Conservation (phyloP, 2,888 invertebrate genomes). For the Sminthurinus aureus region DNA sequence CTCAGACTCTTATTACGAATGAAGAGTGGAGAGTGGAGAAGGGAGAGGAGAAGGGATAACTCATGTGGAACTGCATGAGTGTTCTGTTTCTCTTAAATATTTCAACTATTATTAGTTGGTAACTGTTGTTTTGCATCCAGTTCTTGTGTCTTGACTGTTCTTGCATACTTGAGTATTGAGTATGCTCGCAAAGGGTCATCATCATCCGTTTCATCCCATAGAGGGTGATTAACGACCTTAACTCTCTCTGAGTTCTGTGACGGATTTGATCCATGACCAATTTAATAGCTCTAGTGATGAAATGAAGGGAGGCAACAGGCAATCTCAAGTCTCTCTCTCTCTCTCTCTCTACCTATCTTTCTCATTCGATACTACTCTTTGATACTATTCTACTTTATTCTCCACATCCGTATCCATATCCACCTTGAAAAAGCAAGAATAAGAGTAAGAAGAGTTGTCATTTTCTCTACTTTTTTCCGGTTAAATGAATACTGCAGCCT, state of each 20-base stretch:
- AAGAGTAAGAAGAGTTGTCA: not conserved
- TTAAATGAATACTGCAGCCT: conserved; percentile 9
- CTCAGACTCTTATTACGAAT: too few relatives aligned
- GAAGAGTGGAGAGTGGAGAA: too few relatives aligned
- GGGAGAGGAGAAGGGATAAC: too few relatives aligned
- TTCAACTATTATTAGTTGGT: not conserved
- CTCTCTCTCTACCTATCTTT: too few relatives aligned
- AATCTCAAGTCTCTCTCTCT: too few relatives aligned
- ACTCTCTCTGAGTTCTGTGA: conserved; percentile 17
- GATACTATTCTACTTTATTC: too few relatives aligned
- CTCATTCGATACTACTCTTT: too few relatives aligned
- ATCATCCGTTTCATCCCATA: conserved; percentile 18
- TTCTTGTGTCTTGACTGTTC: not conserved
- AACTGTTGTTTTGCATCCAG: not conserved
- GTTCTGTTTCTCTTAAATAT: not conserved
- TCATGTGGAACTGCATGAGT: not conserved
- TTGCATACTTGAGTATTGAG: not conserved
- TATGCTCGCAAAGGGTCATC: not conserved
- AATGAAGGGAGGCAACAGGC: conserved; percentile 31
- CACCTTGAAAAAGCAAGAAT: not conserved
- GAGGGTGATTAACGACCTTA: conserved; percentile 46
- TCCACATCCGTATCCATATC: not conserved
- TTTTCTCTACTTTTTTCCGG: conserved; percentile 1
- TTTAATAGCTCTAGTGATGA: conserved; percentile 46
- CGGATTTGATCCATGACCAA: conserved; percentile 47